These are phyloP conservation scores for Drosophila nannoptera DNA, from an alignment of 1,140 invertebrate genomes.

Conservation along the genomic window DNA sequence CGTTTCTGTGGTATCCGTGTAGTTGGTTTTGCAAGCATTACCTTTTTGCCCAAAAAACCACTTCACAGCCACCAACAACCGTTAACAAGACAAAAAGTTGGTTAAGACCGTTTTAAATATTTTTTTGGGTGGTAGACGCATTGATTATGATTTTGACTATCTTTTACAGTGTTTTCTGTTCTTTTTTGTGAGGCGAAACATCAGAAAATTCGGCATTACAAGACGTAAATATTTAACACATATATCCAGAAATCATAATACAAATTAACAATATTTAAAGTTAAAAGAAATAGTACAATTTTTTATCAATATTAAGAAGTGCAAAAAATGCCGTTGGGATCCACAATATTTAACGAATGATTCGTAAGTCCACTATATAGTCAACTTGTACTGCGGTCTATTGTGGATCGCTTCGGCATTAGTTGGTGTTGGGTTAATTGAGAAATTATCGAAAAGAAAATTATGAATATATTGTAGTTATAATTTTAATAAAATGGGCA, in stretches of 20 bases:
- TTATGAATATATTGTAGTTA: slow-evolving; percentile 63
- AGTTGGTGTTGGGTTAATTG: slow-evolving; percentile 46
- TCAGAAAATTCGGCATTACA: slow-evolving; percentile 79
- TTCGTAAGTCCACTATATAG: slow-evolving; percentile 1
- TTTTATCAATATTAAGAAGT: slow-evolving; percentile 16
- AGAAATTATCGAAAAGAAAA: slow-evolving; percentile 64
- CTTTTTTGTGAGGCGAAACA: slow-evolving; percentile 79
- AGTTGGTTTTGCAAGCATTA: neutral
- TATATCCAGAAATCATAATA: slow-evolving; percentile 70
- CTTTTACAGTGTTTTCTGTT: slow-evolving; percentile 37
- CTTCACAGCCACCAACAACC: slow-evolving; percentile 11
- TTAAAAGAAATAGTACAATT: slow-evolving; percentile 37
- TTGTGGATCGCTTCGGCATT: slow-evolving; percentile 22
- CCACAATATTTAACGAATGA: slow-evolving; percentile 28
- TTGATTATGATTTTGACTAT: slow-evolving; percentile 29
- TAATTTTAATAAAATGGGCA: slow-evolving; percentile 61
- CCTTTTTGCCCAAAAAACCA: neutral
- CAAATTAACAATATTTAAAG: slow-evolving; percentile 65
- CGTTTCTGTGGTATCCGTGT: slow-evolving; percentile 16
- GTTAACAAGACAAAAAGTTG: slow-evolving; percentile 31
- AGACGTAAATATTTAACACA: slow-evolving; percentile 52
- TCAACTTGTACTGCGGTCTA: slow-evolving; percentile 9
- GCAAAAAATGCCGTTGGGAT: slow-evolving; percentile 9
- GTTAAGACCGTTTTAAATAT: slow-evolving; percentile 57
- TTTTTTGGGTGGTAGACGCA: slow-evolving; percentile 47